Percentiles rank a stretch among this genome's conserved stretches.
Evolutionary conservation across 1,140 invertebrate genomes (phyloP).

Genomic region (Parasteatoda tepidariorum): DNA sequence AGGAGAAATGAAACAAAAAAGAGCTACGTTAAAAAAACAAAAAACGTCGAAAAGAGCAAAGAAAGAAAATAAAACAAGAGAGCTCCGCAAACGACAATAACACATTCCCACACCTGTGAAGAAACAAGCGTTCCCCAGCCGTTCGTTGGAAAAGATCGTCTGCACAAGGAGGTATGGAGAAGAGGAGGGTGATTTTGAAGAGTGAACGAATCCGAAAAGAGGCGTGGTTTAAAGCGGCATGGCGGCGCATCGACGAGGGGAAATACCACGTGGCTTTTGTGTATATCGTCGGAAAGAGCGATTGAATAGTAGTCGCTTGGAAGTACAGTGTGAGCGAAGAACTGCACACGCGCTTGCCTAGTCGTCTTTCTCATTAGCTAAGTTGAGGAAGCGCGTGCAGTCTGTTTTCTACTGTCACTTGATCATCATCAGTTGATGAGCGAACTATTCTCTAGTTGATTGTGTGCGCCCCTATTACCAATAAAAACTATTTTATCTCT

Average conservation of each 20-base stretch:
- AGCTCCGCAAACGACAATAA: not conserved
- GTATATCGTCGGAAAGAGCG: slow-evolving; percentile 20
- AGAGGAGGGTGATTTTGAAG: not conserved
- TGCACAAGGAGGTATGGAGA: not conserved
- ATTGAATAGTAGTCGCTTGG: slow-evolving; percentile 34
- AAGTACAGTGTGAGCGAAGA: not conserved
- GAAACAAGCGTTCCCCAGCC: not conserved
- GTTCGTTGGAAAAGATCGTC: not conserved
- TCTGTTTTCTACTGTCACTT: slow-evolving; percentile 21
- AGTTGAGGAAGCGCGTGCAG: slow-evolving; percentile 24
- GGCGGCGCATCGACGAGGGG: slow-evolving; percentile 11
- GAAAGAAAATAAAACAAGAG: not conserved
- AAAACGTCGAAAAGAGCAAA: slow-evolving; percentile 2
- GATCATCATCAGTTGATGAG: slow-evolving; percentile 42
- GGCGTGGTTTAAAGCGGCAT: not conserved
- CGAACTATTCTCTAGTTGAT: slow-evolving; percentile 12
- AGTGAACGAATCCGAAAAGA: slow-evolving; percentile 2
- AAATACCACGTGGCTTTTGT: slow-evolving; percentile 53
- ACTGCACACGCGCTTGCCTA: slow-evolving; percentile 25
- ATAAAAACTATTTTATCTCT: slow-evolving; percentile 4
- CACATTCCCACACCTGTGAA: slow-evolving; percentile 24
- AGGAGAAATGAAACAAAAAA: not conserved
- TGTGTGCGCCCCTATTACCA: slow-evolving; percentile 5
- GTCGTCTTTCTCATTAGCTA: slow-evolving; percentile 40
- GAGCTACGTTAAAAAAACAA: not conserved